Percentiles rank a stretch among this genome's conserved stretches.
Evolutionary conservation across 2,797 vertebrate species (phyloP).

Genomic region (Hybognathus amarus): DNA sequence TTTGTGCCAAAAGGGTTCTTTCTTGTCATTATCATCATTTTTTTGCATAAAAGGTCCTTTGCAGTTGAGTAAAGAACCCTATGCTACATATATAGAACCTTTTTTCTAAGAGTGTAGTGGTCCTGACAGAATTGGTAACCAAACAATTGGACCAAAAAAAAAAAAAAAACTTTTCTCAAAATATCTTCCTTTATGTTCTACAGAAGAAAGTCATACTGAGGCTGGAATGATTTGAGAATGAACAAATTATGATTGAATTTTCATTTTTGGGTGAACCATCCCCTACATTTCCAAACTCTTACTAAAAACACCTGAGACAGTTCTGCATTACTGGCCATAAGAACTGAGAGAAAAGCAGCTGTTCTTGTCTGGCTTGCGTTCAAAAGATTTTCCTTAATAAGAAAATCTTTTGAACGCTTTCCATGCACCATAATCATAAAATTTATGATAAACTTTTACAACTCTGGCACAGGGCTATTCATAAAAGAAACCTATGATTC

Average conservation of each 20-base stretch:
- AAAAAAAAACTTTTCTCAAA: not conserved
- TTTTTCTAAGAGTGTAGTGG: no score
- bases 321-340: slow-evolving; percentile 57
- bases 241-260: no score
- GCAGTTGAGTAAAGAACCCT: no score
- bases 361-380: slow-evolving; percentile 64
- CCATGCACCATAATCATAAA: slow-evolving; percentile 60
- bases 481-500: slow-evolving; percentile 48
- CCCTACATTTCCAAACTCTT: not conserved
- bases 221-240: not conserved
- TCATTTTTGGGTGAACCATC: not conserved
- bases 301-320: not conserved
- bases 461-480: slow-evolving; percentile 52
- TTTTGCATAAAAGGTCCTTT: no score
- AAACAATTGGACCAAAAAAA: not conserved
- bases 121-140: not conserved
- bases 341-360: slow-evolving; percentile 68
- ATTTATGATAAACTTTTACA: slow-evolving; percentile 66
- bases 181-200: not conserved
- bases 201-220: not conserved
- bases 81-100: no score
- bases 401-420: slow-evolving; percentile 45
- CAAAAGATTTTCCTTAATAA: slow-evolving; percentile 65
- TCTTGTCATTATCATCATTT: no score
- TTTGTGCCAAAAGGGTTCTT: no score